Conservation (phyloP, 2,113 vertebrate genomes). For the Marmota monax region DNA sequence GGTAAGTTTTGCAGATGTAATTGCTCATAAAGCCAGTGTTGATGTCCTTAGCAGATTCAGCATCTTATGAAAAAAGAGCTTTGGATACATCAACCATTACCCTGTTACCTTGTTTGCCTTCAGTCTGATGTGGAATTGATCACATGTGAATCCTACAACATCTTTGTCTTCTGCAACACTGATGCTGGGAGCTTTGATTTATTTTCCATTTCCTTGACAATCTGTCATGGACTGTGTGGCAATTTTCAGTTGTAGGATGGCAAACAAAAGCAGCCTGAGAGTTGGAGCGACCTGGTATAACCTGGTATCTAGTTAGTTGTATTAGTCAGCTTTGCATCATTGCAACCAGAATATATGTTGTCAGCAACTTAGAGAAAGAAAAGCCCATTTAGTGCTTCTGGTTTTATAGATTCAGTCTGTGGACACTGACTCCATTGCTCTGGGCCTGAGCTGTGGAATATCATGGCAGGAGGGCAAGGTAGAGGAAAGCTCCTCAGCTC, state of each 20-base stretch:
- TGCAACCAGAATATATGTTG: no score
- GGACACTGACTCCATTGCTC: no score
- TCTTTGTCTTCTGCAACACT: constrained; percentile 51
- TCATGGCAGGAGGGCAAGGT: no score
- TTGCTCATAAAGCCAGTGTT: not conserved
- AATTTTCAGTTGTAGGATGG: not conserved
- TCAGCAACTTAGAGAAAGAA: no score
- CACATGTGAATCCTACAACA: not conserved
- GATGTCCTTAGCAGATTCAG: not conserved
- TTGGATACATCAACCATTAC: not conserved
- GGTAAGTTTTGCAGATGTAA: not conserved
- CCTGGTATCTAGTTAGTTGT: not conserved
- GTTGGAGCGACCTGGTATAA: not conserved
- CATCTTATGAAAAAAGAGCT: not conserved
- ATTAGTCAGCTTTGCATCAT: no score
- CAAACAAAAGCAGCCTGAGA: not conserved
- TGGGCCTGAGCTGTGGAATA: no score
- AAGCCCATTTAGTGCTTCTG: no score
- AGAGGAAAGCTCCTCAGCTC: no score
- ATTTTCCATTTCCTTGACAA: constrained; percentile 25
- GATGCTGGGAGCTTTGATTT: not conserved
- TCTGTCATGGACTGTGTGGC: not conserved
- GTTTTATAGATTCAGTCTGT: no score
- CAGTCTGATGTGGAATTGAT: not conserved
- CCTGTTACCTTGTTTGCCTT: not conserved